A percentile compares a stretch with the other conserved stretches of the same genome.
Evolutionary conservation across 1,140 invertebrate species (phyloP).

Genomic region (Caenorhabditis remanei): DNA sequence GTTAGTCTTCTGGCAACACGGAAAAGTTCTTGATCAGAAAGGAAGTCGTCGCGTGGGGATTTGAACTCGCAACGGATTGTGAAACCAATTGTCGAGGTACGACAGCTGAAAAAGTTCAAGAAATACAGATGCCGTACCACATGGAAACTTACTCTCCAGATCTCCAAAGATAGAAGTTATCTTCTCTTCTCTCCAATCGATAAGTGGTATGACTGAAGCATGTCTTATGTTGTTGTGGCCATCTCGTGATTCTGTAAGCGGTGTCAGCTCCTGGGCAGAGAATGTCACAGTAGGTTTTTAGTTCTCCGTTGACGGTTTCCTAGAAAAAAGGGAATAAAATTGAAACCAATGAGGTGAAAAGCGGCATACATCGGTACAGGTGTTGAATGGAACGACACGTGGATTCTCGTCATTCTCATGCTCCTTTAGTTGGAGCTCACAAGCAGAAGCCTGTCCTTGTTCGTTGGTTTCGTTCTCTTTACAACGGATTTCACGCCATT

Average conservation of each 20-base stretch:
- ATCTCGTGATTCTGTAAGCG: constrained; percentile 73
- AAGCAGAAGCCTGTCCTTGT: constrained; percentile 68
- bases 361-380: constrained; percentile 70
- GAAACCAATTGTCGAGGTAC: constrained; percentile 72
- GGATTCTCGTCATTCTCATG: constrained; percentile 67
- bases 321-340: constrained; percentile 43
- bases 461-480: constrained; percentile 69
- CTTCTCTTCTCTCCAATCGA: constrained; percentile 72
- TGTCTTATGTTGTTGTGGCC: constrained; percentile 72
- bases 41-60: constrained; percentile 70
- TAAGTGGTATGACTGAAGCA: constrained; percentile 75
- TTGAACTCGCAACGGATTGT: constrained; percentile 74
- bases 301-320: constrained; percentile 73
- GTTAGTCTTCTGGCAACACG: constrained; percentile 53
- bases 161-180: constrained; percentile 74
- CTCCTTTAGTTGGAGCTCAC: constrained; percentile 69
- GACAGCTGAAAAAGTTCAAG: constrained; percentile 60
- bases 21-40: constrained; percentile 71
- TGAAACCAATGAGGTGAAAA: not conserved
- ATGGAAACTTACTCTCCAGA: constrained; percentile 66
- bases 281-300: constrained; percentile 73
- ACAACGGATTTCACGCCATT: constrained; percentile 73
- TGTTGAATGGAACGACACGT: constrained; percentile 62
- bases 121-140: not conserved
- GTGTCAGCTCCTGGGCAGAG: constrained; percentile 74